Conservation (phyloP, 2,797 vertebrate species). For the Poeciliopsis paucimaculata region DNA sequence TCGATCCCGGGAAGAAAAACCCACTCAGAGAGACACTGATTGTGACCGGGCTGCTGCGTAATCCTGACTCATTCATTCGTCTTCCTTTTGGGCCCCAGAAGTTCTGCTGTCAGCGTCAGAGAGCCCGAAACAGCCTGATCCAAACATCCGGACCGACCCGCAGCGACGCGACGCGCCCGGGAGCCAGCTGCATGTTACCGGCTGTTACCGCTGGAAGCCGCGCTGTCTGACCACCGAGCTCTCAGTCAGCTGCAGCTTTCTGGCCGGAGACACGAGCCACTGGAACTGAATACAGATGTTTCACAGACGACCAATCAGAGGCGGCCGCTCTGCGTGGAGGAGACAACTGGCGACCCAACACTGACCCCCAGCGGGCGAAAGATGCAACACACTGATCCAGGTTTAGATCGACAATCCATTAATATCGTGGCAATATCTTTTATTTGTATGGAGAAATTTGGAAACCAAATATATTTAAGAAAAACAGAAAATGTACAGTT, state of each 20-base stretch:
- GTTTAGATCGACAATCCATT: background rate
- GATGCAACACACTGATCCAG: background rate
- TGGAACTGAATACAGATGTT: constrained; percentile 80
- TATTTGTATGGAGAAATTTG: background rate
- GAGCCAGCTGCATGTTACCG: background rate
- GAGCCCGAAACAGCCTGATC: background rate
- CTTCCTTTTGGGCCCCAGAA: constrained; percentile 12
- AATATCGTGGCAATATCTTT: background rate
- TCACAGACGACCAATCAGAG: constrained; percentile 65
- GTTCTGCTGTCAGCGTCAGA: constrained; percentile 16
- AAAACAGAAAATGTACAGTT: background rate
- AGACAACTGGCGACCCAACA: constrained; percentile 61
- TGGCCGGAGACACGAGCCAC: constrained; percentile 66
- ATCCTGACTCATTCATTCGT: background rate
- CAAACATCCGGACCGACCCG: background rate
- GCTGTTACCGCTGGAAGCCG: background rate
- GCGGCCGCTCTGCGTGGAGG: constrained; percentile 28
- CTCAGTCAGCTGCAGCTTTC: constrained; percentile 59
- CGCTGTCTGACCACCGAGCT: background rate
- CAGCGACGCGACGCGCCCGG: background rate
- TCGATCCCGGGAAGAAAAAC: constrained; percentile 9
- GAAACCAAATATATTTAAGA: background rate
- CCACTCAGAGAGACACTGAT: background rate
- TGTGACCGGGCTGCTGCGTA: background rate
- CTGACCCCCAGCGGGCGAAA: constrained; percentile 65